phyloP scores from a whole-genome alignment of 2,113 vertebrate genomes.

The Litocranius walleri region DNA sequence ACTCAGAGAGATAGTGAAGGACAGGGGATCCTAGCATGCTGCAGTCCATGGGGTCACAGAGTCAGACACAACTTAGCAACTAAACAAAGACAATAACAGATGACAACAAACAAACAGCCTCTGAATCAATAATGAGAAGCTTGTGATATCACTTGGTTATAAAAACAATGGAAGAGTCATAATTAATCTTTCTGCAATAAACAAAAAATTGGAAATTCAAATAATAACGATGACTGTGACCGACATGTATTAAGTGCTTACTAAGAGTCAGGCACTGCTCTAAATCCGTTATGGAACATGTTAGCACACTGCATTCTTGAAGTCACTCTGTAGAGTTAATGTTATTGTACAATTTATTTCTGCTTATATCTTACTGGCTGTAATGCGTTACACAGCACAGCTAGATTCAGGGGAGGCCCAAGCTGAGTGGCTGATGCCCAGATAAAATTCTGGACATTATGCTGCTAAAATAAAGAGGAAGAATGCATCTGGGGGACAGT shows the following conservation, averaged over 20 bases:
- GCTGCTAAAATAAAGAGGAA: background rate
- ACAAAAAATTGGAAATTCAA: background rate
- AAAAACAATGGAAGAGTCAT: background rate
- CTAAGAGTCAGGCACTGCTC: background rate
- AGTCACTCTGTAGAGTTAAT: background rate
- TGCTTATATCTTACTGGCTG: background rate
- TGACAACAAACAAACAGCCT: background rate
- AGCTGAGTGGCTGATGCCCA: background rate
- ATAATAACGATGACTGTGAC: background rate
- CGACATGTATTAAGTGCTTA: background rate
- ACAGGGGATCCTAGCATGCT: background rate
- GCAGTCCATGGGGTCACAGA: background rate
- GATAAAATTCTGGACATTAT: background rate
- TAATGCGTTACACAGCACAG: background rate
- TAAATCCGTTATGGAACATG: too few species aligned
- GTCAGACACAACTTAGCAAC: background rate
- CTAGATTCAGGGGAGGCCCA: background rate
- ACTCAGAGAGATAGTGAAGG: background rate
- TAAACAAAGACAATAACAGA: background rate
- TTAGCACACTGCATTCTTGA: background rate
- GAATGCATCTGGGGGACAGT: background rate
- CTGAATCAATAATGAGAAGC: background rate
- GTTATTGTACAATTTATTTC: background rate
- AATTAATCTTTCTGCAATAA: background rate
- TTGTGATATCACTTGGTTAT: background rate